Percentiles rank a stretch among this genome's conserved stretches.
phyloP scores from a whole-genome alignment of 2,888 invertebrate species.

The Pseudococcus viburni region DNA sequence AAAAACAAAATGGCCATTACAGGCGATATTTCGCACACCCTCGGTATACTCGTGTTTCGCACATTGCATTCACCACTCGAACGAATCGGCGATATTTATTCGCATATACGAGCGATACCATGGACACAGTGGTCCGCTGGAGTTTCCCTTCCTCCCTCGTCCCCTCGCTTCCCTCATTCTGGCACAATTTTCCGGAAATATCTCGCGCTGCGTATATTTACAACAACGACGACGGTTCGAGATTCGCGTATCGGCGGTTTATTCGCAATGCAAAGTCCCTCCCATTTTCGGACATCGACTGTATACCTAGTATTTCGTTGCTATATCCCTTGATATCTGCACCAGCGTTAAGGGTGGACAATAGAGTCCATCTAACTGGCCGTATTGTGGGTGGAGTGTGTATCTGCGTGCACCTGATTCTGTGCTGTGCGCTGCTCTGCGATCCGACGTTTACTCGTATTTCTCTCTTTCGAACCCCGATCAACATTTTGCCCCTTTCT shows the following conservation, averaged over 20 bases:
- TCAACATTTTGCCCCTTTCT: background rate
- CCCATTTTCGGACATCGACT: constrained; percentile 64
- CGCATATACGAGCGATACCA: background rate
- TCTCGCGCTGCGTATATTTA: background rate
- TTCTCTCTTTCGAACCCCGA: background rate
- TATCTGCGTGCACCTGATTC: constrained; percentile 55
- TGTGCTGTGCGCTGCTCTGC: background rate
- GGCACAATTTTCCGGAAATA: constrained; percentile 21
- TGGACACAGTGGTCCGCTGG: background rate
- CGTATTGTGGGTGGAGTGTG: constrained; percentile 57
- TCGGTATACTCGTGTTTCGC: background rate
- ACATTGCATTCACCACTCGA: background rate
- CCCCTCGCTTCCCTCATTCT: background rate
- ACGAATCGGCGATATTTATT: constrained; percentile 35
- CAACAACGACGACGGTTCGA: background rate
- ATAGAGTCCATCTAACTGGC: constrained; percentile 20
- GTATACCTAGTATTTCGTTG: background rate
- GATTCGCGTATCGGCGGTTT: constrained; percentile 46
- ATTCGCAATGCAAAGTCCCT: constrained; percentile 60
- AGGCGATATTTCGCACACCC: constrained; percentile 19
- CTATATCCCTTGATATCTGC: constrained; percentile 23
- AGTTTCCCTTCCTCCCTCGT: background rate
- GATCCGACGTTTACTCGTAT: background rate
- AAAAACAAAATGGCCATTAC: constrained; percentile 10
- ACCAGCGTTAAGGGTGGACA: constrained; percentile 24